phyloP scores from a whole-genome alignment of 2,113 vertebrate genomes.

The Neolamprologus longior region DNA sequence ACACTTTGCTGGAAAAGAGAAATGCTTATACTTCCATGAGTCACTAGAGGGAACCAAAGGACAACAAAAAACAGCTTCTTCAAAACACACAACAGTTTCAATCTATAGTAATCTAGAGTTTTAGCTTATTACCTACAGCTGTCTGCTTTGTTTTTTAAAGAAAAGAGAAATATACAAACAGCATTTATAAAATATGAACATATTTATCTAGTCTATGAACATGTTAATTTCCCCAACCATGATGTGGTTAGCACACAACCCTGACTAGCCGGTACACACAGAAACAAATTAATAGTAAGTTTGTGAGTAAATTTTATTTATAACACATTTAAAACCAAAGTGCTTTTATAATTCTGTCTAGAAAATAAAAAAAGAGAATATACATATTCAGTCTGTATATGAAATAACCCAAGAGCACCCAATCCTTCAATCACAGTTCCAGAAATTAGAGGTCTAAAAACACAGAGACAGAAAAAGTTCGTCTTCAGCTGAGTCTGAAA shows the following conservation, averaged over 20 bases:
- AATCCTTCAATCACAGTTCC: not conserved
- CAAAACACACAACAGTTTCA: accelerated
- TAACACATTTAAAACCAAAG: not conserved
- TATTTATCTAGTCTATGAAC: not conserved
- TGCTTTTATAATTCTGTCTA: accelerated
- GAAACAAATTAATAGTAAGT: not conserved
- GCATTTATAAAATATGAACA: accelerated
- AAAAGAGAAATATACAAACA: accelerated
- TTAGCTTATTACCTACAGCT: not conserved
- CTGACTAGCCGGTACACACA: accelerated
- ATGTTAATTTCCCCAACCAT: accelerated
- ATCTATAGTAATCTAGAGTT: not conserved
- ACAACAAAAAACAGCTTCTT: accelerated
- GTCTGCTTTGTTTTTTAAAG: accelerated
- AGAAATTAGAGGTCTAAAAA: not conserved
- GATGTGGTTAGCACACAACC: not conserved
- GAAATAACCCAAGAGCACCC: not conserved
- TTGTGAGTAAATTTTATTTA: accelerated
- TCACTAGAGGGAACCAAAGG: not conserved
- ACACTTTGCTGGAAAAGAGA: not conserved
- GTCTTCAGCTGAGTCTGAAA: not conserved
- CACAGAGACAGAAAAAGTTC: accelerated
- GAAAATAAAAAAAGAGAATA: not conserved
- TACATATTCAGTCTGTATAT: not conserved
- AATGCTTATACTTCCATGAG: not conserved